Conservation (phyloP, 2,888 invertebrate species). For the Lasioglossum lativentre region DNA sequence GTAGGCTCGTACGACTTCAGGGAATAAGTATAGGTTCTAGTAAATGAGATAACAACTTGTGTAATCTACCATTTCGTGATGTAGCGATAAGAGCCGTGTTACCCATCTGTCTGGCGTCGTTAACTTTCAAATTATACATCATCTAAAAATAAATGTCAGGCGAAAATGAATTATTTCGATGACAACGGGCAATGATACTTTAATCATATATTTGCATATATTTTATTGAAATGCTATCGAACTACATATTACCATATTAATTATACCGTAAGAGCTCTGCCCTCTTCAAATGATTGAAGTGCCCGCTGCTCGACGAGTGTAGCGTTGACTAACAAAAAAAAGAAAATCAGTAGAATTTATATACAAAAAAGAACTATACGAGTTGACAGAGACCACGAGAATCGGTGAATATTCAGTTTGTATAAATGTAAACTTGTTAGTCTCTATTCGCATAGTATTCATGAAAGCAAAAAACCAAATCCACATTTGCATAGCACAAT, state of each 20-base stretch:
- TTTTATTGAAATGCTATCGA: background rate
- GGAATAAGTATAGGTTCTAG: background rate
- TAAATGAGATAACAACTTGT: background rate
- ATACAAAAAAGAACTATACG: background rate
- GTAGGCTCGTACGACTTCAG: too few species aligned
- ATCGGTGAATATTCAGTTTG: background rate
- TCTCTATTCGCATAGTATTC: background rate
- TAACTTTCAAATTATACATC: background rate
- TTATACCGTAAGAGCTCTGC: background rate
- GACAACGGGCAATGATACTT: background rate
- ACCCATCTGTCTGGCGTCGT: background rate
- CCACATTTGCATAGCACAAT: background rate
- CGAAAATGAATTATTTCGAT: background rate
- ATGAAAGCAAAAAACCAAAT: background rate
- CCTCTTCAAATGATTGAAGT: background rate
- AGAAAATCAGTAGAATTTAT: background rate
- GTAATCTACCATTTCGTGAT: background rate
- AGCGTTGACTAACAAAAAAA: background rate
- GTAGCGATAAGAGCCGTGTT: background rate
- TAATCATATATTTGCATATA: background rate
- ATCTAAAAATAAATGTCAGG: slow-evolving; percentile 4
- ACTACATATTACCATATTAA: background rate
- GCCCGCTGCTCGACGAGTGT: background rate
- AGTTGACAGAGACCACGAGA: background rate
- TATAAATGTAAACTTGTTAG: background rate